phyloP scores from a whole-genome alignment of 2,113 vertebrate species.

The Brienomyrus longianalis region DNA sequence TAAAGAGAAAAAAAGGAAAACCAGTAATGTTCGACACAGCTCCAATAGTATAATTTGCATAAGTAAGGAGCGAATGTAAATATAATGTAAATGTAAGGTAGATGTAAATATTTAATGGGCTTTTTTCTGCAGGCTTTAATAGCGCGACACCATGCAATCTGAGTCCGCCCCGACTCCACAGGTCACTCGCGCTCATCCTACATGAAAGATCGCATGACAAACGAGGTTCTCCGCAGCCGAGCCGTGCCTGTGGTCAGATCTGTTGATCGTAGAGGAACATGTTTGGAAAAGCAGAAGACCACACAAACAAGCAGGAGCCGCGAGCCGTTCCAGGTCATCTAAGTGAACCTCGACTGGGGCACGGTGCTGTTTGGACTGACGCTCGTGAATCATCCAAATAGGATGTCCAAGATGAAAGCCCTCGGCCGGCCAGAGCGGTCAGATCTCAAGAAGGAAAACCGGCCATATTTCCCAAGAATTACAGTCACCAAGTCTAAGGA shows the following conservation, averaged over 20 bases:
- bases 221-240: conserved; percentile 4
- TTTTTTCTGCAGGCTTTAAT: neutral
- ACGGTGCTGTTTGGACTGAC: conserved; percentile 22
- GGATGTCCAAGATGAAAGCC: neutral
- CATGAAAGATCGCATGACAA: neutral
- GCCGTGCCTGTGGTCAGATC: neutral
- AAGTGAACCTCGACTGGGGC: neutral
- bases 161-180: neutral
- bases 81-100: neutral
- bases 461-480: neutral
- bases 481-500: neutral
- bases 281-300: conserved; percentile 1
- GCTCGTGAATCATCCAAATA: conserved; percentile 8
- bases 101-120: neutral
- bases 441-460: neutral
- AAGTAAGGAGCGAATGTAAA: neutral
- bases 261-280: neutral
- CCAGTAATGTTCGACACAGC: neutral
- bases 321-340: conserved; percentile 1
- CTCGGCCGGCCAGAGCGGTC: neutral
- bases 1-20: neutral
- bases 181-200: neutral
- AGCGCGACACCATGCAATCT: neutral
- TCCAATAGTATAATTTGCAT: neutral
- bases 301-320: conserved; percentile 17